Base-by-base conservation (phyloP, 2,113 vertebrate species). In the Chaetodon auriga region DNA sequence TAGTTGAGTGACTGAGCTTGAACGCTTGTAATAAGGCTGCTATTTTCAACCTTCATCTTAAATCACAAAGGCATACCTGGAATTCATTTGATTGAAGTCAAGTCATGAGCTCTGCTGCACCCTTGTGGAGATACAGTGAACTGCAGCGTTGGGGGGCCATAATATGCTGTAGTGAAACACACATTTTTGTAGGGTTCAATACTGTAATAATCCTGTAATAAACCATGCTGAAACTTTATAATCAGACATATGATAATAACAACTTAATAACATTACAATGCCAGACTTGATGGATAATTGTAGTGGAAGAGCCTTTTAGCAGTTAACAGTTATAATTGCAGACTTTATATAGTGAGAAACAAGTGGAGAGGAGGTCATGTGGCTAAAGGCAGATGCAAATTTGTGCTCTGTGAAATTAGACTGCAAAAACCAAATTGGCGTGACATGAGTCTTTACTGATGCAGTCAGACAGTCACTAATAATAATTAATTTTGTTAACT, bases 21-120 rank as follows among this genome's bases (percentile, higher is more conserved):
- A 55, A 84, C 30, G 75, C 57, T 79, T 60, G 45, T 51, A 68
- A 91, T 65, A 41, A 49, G 36, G 13, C 9, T 68, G 71, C 68
- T 74, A 81, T 88, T 85, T 82, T 77, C 8, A 46, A 46, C 76
- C 55, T 82, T 65, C 69, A 75, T 75, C 70, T 60, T 62, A 48
- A 78, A 76, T 85, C 68, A 76, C 30, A 70, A 53, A 77, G 30
- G 15, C 75, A 83, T 78, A 80, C 79, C 71, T 74, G 77, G 46
- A 58, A 85, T 82, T 61, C 1, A 55, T 51, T 61, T 30, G 25
- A 75, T 19, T 21, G 0, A 9, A 16, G 21, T 16, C 5, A 81
- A 48, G 6, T 5, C 16, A 7, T 36, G 75, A 73, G 10, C 60
- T 92, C 75, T 90, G 80, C 80, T 87, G 78, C 87, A 0, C 38